phyloP scores from a whole-genome alignment of 2,113 vertebrate species.

The Rallus limicola region DNA sequence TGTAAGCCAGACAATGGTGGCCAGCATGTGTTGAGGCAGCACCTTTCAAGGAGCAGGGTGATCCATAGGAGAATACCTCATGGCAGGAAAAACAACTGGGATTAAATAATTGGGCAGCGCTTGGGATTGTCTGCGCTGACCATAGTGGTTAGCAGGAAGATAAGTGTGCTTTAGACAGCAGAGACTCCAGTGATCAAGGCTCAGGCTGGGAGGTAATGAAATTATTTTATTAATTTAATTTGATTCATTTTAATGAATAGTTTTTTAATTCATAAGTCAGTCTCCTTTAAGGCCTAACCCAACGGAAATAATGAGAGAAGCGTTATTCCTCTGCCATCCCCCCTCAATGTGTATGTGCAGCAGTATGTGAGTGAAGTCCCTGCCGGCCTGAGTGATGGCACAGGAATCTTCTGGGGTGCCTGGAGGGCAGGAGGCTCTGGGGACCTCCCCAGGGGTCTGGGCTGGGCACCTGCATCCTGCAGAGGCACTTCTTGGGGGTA shows the following conservation, averaged over 20 bases:
- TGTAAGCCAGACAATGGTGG: background rate
- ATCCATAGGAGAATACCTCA: background rate
- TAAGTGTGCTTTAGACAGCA: background rate
- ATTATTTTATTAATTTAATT: background rate
- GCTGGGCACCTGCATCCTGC: background rate
- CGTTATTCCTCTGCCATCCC: background rate
- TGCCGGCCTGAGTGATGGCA: fast-evolving
- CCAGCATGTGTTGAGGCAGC: fast-evolving
- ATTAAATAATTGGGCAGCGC: background rate
- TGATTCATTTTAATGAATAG: background rate
- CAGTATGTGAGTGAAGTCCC: background rate
- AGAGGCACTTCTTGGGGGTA: background rate
- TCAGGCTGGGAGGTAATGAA: background rate
- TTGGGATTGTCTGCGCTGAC: background rate
- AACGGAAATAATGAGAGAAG: background rate
- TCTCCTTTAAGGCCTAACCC: background rate
- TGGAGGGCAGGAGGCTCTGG: background rate
- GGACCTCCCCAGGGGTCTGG: background rate
- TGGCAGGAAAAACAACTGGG: background rate
- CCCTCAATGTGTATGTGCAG: background rate
- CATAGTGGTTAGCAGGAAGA: background rate
- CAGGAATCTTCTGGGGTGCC: fast-evolving
- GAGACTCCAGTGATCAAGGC: background rate
- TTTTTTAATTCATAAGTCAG: background rate
- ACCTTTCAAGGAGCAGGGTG: fast-evolving